A percentile compares a stretch with the other conserved stretches of the same genome.
phyloP scores from a whole-genome alignment of 2,888 invertebrate species.

The Lysandra coridon region DNA sequence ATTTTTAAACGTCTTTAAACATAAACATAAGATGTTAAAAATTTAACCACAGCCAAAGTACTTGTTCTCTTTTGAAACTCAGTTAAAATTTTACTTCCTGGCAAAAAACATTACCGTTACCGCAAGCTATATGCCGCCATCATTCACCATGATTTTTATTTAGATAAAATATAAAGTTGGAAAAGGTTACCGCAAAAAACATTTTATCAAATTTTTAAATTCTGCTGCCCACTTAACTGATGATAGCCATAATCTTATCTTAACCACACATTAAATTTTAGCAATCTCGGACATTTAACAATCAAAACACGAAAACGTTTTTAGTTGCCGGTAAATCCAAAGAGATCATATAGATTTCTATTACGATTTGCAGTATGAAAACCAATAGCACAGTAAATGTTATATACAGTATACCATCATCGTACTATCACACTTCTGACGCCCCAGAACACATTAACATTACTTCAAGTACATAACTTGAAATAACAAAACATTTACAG shows the following conservation, averaged over 20 bases:
- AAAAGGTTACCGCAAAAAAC: no score
- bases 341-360: background rate
- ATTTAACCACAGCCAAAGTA: no score
- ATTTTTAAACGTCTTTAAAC: no score
- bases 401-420: background rate
- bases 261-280: background rate
- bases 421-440: background rate
- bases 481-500: no score
- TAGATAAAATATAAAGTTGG: no score
- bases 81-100: no score
- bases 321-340: background rate
- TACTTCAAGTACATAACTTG: no score
- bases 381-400: background rate
- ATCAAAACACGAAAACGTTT: slow-evolving; percentile 19
- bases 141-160: no score
- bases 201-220: background rate
- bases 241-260: background rate
- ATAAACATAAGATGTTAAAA: no score
- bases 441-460: background rate
- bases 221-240: background rate
- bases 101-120: no score
- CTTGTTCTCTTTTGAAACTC: no score
- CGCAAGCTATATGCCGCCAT: no score
- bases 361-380: background rate
- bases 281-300: background rate